Conservation (phyloP, 2,888 invertebrate genomes). For the Chrysodeixis includens region DNA sequence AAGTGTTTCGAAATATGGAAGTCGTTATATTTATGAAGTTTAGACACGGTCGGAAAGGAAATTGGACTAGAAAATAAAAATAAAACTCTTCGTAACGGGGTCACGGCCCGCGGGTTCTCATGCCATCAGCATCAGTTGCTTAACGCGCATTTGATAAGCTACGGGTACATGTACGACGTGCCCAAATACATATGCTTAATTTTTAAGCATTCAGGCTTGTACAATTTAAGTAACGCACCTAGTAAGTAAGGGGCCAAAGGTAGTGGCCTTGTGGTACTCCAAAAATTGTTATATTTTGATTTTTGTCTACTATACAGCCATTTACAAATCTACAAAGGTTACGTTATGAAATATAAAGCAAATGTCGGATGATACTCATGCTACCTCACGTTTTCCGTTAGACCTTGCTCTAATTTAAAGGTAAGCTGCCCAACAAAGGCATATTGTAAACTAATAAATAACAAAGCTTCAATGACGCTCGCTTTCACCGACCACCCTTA, state of each 20-base stretch:
- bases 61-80: conserved; percentile 83
- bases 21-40: conserved; percentile 78
- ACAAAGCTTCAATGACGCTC: conserved; percentile 62
- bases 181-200: conserved; percentile 40
- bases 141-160: conserved; percentile 56
- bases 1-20: conserved; percentile 79
- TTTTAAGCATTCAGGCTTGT: conserved; percentile 11
- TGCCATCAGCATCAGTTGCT: conserved; percentile 67
- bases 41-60: conserved; percentile 81
- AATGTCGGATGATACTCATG: too few relatives aligned
- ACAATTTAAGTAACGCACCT: not conserved
- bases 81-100: conserved; percentile 73
- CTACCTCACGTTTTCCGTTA: conserved; percentile 1
- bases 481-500: conserved; percentile 85
- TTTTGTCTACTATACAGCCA: not conserved
- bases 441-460: conserved; percentile 54
- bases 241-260: conserved; percentile 11
- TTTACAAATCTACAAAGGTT: not conserved
- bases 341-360: not conserved
- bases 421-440: conserved; percentile 47
- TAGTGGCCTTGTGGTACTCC: conserved; percentile 35
- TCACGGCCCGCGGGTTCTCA: conserved; percentile 77
- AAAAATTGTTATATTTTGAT: not conserved
- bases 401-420: conserved; percentile 41
- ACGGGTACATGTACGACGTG: conserved; percentile 51